Evolutionary conservation across 2,113 vertebrate species (phyloP).

Genomic region (Dicerorhinus sumatrensis): DNA sequence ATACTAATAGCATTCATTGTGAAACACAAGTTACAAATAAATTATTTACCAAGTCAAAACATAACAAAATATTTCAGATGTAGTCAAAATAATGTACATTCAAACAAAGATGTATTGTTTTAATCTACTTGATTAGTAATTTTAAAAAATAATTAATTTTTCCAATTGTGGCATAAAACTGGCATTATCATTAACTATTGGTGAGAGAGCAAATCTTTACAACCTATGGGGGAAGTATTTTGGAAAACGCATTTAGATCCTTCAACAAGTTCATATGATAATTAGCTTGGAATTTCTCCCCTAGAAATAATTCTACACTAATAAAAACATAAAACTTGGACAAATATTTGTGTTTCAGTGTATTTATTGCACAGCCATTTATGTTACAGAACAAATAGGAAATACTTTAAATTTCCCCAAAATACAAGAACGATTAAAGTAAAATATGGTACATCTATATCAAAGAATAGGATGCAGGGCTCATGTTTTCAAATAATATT

Average conservation of each 20-base stretch:
- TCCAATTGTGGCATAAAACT: not conserved
- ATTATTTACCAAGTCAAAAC: not conserved
- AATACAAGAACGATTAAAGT: not conserved
- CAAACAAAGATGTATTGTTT: not conserved
- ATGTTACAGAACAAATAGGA: not conserved
- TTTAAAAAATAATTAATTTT: not conserved
- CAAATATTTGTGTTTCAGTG: not conserved
- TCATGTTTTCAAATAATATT: slow-evolving; percentile 16
- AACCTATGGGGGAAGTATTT: not conserved
- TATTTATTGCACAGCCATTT: not conserved
- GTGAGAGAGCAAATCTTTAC: not conserved
- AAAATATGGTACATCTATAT: not conserved
- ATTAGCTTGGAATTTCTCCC: not conserved
- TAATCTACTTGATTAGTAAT: not conserved
- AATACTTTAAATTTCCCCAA: not conserved
- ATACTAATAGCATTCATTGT: not conserved
- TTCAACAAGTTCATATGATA: not conserved
- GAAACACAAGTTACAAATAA: slow-evolving; percentile 53
- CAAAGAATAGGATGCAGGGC: not conserved
- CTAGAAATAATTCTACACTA: not conserved
- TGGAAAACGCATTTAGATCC: not conserved
- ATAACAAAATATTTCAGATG: not conserved
- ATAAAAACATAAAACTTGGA: not conserved
- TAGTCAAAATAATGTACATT: slow-evolving; percentile 9
- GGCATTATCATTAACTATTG: not conserved